Evolutionary conservation across 2,113 vertebrate species (phyloP).

Genomic region (Melanerpes formicivorus): DNA sequence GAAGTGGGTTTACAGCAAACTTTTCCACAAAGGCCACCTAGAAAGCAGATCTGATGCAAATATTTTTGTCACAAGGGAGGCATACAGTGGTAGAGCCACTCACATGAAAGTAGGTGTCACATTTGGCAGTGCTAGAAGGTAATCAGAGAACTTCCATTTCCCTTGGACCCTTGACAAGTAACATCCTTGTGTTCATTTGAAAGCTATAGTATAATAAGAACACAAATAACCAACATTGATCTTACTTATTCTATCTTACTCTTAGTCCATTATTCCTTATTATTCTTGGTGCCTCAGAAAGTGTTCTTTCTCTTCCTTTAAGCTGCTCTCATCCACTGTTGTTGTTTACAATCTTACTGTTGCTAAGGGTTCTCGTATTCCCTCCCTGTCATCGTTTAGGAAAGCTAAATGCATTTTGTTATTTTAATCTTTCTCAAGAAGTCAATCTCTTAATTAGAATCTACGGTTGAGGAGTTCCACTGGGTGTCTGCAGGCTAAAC

Average conservation of each 20-base stretch:
- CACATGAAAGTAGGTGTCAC: neutral
- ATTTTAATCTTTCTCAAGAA: conserved; percentile 68
- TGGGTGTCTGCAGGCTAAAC: conserved; percentile 39
- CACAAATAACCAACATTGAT: neutral
- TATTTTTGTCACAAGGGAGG: neutral
- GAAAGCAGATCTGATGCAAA: neutral
- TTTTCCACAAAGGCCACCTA: neutral
- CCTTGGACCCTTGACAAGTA: neutral
- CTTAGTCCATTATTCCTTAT: neutral
- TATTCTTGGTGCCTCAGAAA: neutral
- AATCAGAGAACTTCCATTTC: neutral
- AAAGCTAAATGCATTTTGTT: conserved; percentile 50
- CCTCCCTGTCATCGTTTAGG: conserved; percentile 7
- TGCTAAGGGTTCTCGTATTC: conserved; percentile 14
- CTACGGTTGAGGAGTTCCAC: conserved; percentile 30
- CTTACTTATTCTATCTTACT: neutral
- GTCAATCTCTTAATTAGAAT: conserved; percentile 70
- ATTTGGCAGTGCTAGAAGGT: neutral
- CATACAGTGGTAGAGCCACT: neutral
- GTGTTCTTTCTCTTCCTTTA: conserved; percentile 21
- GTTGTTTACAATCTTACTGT: conserved; percentile 39
- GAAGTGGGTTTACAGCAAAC: neutral
- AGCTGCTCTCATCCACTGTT: conserved; percentile 28
- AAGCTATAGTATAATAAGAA: neutral
- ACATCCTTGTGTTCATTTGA: neutral